phyloP scores from a whole-genome alignment of 2,113 vertebrate species.

The Salvelinus fontinalis region DNA sequence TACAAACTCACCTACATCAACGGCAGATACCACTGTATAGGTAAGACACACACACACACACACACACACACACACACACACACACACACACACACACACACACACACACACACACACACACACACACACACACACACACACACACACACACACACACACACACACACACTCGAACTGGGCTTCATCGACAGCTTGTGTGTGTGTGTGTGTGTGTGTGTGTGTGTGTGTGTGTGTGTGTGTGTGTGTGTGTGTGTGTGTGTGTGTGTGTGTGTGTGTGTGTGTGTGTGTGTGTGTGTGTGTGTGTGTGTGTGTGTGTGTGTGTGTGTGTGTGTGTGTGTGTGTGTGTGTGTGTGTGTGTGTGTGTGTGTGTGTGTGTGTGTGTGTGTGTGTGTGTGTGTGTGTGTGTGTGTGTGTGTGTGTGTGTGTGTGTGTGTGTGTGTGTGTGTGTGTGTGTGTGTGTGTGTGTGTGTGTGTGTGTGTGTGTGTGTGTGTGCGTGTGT shows the following conservation, averaged over 20 bases:
- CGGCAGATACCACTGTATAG: constrained; percentile 84
- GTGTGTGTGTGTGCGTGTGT: constrained; percentile 22
- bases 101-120: not conserved
- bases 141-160: constrained; percentile 6
- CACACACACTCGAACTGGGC: not conserved
- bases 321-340: constrained; percentile 2
- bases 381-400: not conserved
- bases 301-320: constrained; percentile 4
- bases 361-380: not conserved
- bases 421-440: constrained; percentile 11
- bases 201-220: not conserved
- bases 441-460: not conserved
- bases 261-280: too few species aligned
- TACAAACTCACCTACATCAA: constrained; percentile 84
- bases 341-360: constrained; percentile 20
- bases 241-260: too few species aligned
- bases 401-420: constrained; percentile 1
- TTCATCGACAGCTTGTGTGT: not conserved
- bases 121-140: not conserved
- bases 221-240: too few species aligned
- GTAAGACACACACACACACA: constrained; percentile 64
- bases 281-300: not conserved
- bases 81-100: not conserved
- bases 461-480: constrained; percentile 5
- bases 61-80: not conserved